Evolutionary conservation across 2,113 vertebrate species (phyloP).

Genomic region (Laterallus jamaicensis): DNA sequence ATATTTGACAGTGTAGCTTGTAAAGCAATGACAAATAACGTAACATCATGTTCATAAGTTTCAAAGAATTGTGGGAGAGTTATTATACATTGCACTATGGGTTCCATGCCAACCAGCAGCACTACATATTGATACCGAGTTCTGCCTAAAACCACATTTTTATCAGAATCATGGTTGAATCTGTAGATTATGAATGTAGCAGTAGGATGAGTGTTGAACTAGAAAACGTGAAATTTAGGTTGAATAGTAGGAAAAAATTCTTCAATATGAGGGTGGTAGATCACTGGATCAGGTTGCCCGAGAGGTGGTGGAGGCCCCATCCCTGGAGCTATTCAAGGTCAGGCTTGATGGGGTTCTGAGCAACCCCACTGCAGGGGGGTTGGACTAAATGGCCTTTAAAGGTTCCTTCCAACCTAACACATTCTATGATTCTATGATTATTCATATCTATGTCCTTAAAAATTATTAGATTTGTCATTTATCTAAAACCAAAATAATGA

Average conservation of each 20-base stretch:
- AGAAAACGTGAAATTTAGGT: no score
- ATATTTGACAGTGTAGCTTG: not conserved
- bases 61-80: not conserved
- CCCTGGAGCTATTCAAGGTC: no score
- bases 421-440: not conserved
- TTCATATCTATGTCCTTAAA: not conserved
- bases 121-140: not conserved
- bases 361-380: no score
- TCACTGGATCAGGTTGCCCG: no score
- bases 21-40: not conserved
- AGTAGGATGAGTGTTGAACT: no score
- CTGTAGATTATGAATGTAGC: not conserved
- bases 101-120: not conserved
- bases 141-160: not conserved
- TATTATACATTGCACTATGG: not conserved
- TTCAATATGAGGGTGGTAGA: no score
- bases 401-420: no score
- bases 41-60: not conserved
- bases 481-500: not conserved
- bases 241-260: no score
- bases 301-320: no score
- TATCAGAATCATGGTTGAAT: not conserved
- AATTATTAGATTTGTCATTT: not conserved
- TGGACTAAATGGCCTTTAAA: no score
- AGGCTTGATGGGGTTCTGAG: no score